Evolutionary conservation across 2,797 vertebrate genomes (phyloP).

Genomic region (Brachyrhaphis roseni): DNA sequence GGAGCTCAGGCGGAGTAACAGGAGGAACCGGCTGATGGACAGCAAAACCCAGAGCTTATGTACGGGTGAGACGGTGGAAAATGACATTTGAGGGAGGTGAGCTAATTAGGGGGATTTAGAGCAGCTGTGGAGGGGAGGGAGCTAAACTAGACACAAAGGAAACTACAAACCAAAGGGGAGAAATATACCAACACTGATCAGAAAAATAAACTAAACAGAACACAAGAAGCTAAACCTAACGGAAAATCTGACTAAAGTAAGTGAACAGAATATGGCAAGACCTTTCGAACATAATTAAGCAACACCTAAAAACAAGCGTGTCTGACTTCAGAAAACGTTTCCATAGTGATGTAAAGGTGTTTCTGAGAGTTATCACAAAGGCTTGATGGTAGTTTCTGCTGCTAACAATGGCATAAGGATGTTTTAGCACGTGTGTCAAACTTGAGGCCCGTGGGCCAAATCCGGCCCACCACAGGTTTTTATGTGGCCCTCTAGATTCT

Average conservation of each 20-base stretch:
- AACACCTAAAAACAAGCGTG: neutral
- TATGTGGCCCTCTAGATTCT: too few species aligned
- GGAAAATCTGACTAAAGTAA: neutral
- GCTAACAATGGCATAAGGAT: neutral
- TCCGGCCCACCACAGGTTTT: too few species aligned
- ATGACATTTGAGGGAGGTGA: neutral
- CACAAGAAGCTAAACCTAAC: neutral
- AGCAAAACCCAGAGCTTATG: neutral
- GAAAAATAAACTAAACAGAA: neutral
- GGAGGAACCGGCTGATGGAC: neutral
- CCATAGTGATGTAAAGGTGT: neutral
- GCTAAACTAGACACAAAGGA: neutral
- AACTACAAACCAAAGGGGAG: neutral
- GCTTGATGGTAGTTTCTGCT: neutral
- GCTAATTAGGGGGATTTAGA: neutral
- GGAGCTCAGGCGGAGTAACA: too few species aligned
- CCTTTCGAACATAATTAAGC: neutral
- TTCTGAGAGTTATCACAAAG: neutral
- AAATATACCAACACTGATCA: neutral
- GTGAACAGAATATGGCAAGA: neutral
- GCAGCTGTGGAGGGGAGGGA: neutral
- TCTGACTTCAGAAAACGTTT: neutral
- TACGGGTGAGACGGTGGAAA: neutral
- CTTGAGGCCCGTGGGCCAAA: too few species aligned
- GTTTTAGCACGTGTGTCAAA: neutral